Evolutionary conservation across 2,113 vertebrate genomes (phyloP), one percentile per base, ranked within the genome.

Genomic region (Ovibos moschatus): DNA sequence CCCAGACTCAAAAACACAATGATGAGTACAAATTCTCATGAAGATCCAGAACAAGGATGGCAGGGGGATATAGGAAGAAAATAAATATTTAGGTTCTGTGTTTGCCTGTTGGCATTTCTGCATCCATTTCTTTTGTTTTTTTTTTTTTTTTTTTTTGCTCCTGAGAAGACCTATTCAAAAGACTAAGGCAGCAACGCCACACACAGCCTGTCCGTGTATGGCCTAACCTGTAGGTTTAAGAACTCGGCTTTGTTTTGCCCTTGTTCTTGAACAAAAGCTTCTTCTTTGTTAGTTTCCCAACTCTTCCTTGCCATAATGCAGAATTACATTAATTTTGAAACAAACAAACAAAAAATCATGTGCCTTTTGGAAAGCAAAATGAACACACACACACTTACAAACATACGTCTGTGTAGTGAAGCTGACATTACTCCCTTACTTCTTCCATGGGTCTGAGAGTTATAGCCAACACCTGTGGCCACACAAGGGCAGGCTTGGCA

Each of bases 381-480:
- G 5, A 50, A 76, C 86, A 74, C 45, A 79, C 67, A 53, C 40
- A 82, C 30, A 93, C 30, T 1, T 10, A 51, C 5, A 67, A 43
- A 58, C 64, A 92, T 53, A 60, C 30, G 43, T 16, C 50, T 1
- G 4, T 10, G 91, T 28, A 50, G 60, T 62, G 74, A 82, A 98
- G 97, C 15, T 64, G 60, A 93, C 79, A 47, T 28, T 6, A 17
- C 16, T 84, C 83, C 51, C 47, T 90, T 55, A 28, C 50, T 95
- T 92, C 84, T 50, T 79, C 83, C 78, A 83, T 10, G 51, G 74
- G 51, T 43, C 95, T 84, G 40, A 78, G 89, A 96, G 82, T 93
- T 89, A 94, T 51, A 96, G 81, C 55, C 87, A 95, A 96, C 92
- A 95, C 91, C 97, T 94, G 64, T 91, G 97, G 92, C 94, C 89